A percentile compares a stretch with the other conserved stretches of the same genome.
phyloP scores from a whole-genome alignment of 2,797 vertebrate species.

The Paedocypris micromegethes region DNA sequence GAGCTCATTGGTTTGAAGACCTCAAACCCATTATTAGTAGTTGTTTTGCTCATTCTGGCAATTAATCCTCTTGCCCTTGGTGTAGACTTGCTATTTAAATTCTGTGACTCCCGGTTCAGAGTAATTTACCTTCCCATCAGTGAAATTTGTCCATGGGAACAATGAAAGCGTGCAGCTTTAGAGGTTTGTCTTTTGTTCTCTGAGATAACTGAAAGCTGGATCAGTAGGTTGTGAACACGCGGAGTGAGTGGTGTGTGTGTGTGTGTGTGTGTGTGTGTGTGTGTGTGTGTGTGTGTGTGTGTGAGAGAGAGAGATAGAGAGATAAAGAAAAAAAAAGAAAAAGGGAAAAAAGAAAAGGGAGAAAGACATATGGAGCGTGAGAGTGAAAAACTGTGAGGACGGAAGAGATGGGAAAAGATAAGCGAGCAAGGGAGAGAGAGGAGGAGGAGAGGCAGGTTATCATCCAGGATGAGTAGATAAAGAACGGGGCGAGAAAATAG shows the following conservation, averaged over 20 bases:
- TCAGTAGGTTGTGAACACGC: conserved; percentile 27
- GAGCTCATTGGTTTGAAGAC: conserved; percentile 21
- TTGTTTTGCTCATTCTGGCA: conserved; percentile 24
- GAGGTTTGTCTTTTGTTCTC: conserved; percentile 22
- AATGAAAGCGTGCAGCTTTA: conserved; percentile 15
- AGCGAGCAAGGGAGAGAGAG: too few species aligned
- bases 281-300: too few species aligned
- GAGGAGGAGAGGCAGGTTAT: too few species aligned
- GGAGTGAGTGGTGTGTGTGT: conserved; percentile 32
- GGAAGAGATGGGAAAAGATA: too few species aligned
- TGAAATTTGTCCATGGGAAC: conserved; percentile 28
- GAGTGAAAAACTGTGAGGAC: too few species aligned
- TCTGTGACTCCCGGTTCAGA: conserved; percentile 5
- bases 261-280: too few species aligned
- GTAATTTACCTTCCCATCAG: conserved; percentile 14
- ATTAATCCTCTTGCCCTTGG: conserved; percentile 17
- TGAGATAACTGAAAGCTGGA: conserved; percentile 21
- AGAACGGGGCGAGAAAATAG: too few species aligned
- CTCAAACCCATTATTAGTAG: conserved; percentile 29
- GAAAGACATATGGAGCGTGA: too few species aligned
- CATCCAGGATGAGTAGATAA: too few species aligned
- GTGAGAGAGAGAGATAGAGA: too few species aligned
- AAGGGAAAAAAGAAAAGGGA: too few species aligned
- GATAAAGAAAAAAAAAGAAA: too few species aligned
- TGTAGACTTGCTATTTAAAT: conserved; percentile 20